phyloP scores from a whole-genome alignment of 2,888 invertebrate species.

The Campaea margaritaria region DNA sequence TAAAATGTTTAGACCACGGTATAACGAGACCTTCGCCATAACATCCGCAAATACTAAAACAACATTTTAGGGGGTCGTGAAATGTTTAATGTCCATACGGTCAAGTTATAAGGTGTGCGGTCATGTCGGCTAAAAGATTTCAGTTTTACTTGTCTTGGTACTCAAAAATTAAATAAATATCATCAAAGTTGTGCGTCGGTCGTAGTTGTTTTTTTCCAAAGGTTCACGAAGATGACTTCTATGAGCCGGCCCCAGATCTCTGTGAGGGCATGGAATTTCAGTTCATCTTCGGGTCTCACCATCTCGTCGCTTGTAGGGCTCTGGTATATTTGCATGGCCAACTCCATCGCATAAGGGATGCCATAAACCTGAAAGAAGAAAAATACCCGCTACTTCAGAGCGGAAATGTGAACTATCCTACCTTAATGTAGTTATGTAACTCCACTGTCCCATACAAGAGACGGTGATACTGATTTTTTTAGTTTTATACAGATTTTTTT shows the following conservation, averaged over 20 bases:
- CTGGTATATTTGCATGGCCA: slow-evolving; percentile 67
- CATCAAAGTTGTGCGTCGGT: no score
- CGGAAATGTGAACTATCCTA: no score
- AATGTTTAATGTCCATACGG: slow-evolving; percentile 75
- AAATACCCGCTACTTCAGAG: no score
- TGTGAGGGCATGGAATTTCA: slow-evolving; percentile 41
- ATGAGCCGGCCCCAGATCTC: slow-evolving; percentile 68
- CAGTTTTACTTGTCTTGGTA: slow-evolving; percentile 11
- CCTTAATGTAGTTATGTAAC: no score
- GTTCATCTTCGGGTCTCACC: not conserved
- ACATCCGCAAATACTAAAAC: slow-evolving; percentile 75
- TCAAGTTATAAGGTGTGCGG: slow-evolving; percentile 68
- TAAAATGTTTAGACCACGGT: slow-evolving; percentile 21
- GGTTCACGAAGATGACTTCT: slow-evolving; percentile 57
- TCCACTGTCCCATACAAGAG: no score
- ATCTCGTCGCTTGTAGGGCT: not conserved
- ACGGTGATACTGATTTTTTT: no score
- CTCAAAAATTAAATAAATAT: no score
- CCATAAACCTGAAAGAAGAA: slow-evolving; percentile 65
- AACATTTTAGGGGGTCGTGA: slow-evolving; percentile 79
- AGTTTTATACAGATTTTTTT: no score
- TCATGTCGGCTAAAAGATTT: slow-evolving; percentile 35
- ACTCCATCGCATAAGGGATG: slow-evolving; percentile 70
- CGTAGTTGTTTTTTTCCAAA: slow-evolving; percentile 47
- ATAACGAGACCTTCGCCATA: slow-evolving; percentile 64